Percentiles rank a stretch among this genome's conserved stretches.
These are phyloP conservation scores for Hydrolagus colliei DNA, from an alignment of 2,797 vertebrate genomes.

Conservation along the genomic window DNA sequence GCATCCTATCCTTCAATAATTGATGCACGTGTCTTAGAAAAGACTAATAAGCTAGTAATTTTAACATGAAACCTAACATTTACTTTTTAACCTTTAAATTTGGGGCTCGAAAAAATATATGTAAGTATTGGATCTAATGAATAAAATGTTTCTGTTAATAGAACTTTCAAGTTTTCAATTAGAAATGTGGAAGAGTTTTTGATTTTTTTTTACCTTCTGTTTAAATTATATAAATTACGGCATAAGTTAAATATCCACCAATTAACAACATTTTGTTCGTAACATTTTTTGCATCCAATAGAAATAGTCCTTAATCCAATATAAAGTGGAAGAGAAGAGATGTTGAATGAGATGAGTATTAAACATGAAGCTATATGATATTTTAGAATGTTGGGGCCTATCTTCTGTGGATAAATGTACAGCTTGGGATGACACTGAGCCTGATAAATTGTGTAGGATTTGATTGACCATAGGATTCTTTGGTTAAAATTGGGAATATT, in stretches of 20 bases:
- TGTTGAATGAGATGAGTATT: not conserved
- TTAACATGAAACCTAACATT: not conserved
- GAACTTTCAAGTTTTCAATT: too few relatives aligned
- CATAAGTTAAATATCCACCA: not conserved
- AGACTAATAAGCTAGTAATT: not conserved
- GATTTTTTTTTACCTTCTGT: too few relatives aligned
- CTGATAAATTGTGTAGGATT: not conserved
- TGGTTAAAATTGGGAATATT: too few relatives aligned
- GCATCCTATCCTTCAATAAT: not conserved
- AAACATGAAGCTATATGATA: not conserved
- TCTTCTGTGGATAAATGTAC: not conserved
- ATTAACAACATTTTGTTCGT: not conserved
- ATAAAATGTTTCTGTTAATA: not conserved
- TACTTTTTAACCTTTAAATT: not conserved
- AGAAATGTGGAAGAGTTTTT: too few relatives aligned
- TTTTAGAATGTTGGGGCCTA: not conserved
- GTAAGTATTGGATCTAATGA: not conserved
- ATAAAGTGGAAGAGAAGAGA: not conserved
- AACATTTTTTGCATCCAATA: not conserved
- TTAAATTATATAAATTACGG: not conserved
- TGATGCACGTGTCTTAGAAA: not conserved
- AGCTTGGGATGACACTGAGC: not conserved
- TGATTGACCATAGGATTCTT: not conserved
- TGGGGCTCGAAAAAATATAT: not conserved
- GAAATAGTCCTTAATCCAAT: not conserved